Evolutionary conservation across 2,888 invertebrate species (phyloP), one percentile per base, ranked within the genome.

Genomic region (Omphaloscelis lunosa): DNA sequence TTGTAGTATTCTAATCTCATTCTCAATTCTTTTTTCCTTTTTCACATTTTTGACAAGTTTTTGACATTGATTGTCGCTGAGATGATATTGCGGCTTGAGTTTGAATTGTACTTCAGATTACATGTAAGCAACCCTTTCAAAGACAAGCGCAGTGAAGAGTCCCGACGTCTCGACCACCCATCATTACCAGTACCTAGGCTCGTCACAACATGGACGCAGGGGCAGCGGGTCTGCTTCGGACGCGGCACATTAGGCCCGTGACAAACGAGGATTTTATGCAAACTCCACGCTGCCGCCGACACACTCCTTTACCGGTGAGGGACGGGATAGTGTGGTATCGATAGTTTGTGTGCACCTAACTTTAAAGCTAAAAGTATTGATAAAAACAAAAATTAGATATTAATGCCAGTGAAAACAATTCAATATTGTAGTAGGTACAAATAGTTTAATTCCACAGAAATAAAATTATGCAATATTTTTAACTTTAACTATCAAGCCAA

Each of bases 191-290:
- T 48, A 61, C 81, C 56, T 45, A 75, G 69, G 80, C 72, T 84
- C 84, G 84, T 86, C 84, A 80, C 79, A 80, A 74, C 85, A 72
- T 58, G 72, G 75, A n/a, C 58, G 58, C 83, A 58, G 65, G 82
- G 86, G 58, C 83, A 75, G 82, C 65, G 65, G 72, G 85, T 70
- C 84, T 96, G 95, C 89, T 89, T 91, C 91, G 92, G 95, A 95
- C 95, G 93, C 86, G 79, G 86, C 92, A 94, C 95, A 94, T 95
- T 94, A 96, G 95, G 93, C 93, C 88, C 87, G 90, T 96, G 96
- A 96, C 95, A 96, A 96, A 96, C 94, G 96, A 95, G 92, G 93
- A 93, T 95, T 96, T 96, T 96, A 96, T 96, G 96, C 96, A 94
- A 96, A 88, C 79, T 77, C 83, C 92, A 88, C 90, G 84, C 93